phyloP scores from a whole-genome alignment of 1,140 invertebrate genomes.

The Muscidifurax raptorellus region DNA sequence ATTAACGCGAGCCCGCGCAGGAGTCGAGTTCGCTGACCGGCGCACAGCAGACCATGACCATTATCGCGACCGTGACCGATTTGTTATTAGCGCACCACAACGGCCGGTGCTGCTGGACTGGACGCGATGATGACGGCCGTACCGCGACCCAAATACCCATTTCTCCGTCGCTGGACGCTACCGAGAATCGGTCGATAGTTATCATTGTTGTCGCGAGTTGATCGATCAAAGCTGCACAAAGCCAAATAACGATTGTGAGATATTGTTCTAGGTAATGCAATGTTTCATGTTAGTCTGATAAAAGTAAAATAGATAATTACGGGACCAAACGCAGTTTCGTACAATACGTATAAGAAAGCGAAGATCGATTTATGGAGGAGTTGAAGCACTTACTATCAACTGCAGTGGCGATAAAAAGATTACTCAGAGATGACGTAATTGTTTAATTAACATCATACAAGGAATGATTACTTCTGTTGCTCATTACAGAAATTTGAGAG shows the following conservation, averaged over 20 bases:
- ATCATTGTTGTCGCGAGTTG: background rate
- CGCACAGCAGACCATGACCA: constrained; percentile 64
- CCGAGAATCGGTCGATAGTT: background rate
- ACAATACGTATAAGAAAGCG: background rate
- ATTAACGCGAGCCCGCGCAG: constrained; percentile 37
- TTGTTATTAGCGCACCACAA: constrained; percentile 57
- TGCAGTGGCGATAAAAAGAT: background rate
- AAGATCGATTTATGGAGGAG: background rate
- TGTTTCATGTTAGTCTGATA: background rate
- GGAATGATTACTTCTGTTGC: background rate
- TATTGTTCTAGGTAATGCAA: background rate
- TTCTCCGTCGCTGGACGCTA: constrained; percentile 24
- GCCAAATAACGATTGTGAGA: background rate
- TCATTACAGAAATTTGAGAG: background rate
- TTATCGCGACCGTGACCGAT: constrained; percentile 68
- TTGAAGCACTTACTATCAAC: background rate
- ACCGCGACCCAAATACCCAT: constrained; percentile 55
- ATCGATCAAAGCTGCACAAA: background rate
- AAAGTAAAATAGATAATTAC: background rate
- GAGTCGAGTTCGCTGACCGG: constrained; percentile 58
- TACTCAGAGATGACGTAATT: background rate
- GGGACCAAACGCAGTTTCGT: background rate
- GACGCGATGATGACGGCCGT: background rate
- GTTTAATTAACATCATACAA: background rate
- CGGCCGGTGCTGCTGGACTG: background rate